Evolutionary conservation across 1,140 invertebrate species (phyloP).

Genomic region (Trypoxylus dichotomus): DNA sequence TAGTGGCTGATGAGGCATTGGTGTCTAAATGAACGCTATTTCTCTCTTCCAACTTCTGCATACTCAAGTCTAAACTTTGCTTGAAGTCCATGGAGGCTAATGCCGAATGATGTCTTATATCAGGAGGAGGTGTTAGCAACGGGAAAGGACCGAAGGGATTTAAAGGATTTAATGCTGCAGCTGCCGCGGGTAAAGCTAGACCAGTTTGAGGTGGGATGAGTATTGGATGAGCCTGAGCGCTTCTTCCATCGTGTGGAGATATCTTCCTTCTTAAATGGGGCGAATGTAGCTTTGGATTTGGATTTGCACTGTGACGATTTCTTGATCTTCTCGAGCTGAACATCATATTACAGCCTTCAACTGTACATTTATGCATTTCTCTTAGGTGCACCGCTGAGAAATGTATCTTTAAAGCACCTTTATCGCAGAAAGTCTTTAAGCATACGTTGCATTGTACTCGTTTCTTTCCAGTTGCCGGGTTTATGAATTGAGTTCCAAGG

Average conservation of each 20-base stretch:
- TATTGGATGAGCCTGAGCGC: conserved; percentile 79
- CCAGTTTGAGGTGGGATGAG: conserved; percentile 73
- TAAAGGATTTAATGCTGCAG: conserved; percentile 65
- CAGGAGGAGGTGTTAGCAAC: conserved; percentile 72
- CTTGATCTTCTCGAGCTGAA: conserved; percentile 94
- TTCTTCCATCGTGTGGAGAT: conserved; percentile 88
- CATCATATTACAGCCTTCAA: conserved; percentile 99
- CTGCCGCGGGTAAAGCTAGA: conserved; percentile 59
- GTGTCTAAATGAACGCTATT: conserved; percentile 54
- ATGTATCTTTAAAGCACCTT: conserved; percentile 98
- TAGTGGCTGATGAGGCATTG: conserved; percentile 51
- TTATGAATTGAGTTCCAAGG: conserved; percentile 86
- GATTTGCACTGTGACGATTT: conserved; percentile 96
- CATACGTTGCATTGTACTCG: conserved; percentile 98
- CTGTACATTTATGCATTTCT: conserved; percentile 99
- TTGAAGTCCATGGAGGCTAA: conserved; percentile 69
- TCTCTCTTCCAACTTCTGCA: conserved; percentile 67
- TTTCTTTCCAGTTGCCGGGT: conserved; percentile 91
- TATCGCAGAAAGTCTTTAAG: conserved; percentile 99
- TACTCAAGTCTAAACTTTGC: conserved; percentile 56
- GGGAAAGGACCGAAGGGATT: conserved; percentile 77
- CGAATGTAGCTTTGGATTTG: conserved; percentile 97
- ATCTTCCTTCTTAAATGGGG: conserved; percentile 90
- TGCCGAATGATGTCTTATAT: conserved; percentile 64
- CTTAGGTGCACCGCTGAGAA: conserved; percentile 97